phyloP scores from a whole-genome alignment of 2,797 vertebrate genomes.

The Apogon talboti region DNA sequence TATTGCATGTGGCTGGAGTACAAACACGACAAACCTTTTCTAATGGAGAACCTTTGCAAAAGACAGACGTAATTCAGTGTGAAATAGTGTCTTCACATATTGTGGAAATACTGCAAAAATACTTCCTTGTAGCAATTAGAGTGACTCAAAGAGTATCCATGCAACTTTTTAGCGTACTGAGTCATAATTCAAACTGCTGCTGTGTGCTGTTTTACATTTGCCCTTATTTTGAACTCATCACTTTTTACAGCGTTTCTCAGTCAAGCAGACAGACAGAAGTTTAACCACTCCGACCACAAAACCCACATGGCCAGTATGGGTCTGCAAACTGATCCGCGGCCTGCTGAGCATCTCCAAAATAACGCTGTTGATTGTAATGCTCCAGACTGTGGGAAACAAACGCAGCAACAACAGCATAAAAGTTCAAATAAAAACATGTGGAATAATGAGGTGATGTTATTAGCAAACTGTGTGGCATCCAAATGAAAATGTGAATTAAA shows the following conservation, averaged over 20 bases:
- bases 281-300: slow-evolving; percentile 43
- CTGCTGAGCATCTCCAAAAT: slow-evolving; percentile 37
- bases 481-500: slow-evolving; percentile 34
- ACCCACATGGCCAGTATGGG: slow-evolving; percentile 42
- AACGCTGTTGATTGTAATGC: slow-evolving; percentile 3
- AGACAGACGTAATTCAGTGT: slow-evolving; percentile 4
- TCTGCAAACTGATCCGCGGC: slow-evolving; percentile 43
- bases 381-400: slow-evolving; percentile 43
- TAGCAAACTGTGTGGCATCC: slow-evolving; percentile 11
- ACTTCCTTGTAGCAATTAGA: neutral
- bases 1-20: slow-evolving; percentile 7
- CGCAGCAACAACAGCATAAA: slow-evolving; percentile 12
- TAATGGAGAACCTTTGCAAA: slow-evolving; percentile 1
- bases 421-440: slow-evolving; percentile 10
- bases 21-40: slow-evolving; percentile 5
- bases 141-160: slow-evolving; percentile 5
- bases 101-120: slow-evolving; percentile 15
- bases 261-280: slow-evolving; percentile 31
- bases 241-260: slow-evolving; percentile 21
- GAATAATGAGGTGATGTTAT: slow-evolving; percentile 24
- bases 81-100: slow-evolving; percentile 3
- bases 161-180: neutral
- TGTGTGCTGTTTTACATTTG: neutral
- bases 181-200: neutral
- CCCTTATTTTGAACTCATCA: slow-evolving; percentile 11